phyloP scores from a whole-genome alignment of 2,113 vertebrate genomes.

The Phocoena sinus region DNA sequence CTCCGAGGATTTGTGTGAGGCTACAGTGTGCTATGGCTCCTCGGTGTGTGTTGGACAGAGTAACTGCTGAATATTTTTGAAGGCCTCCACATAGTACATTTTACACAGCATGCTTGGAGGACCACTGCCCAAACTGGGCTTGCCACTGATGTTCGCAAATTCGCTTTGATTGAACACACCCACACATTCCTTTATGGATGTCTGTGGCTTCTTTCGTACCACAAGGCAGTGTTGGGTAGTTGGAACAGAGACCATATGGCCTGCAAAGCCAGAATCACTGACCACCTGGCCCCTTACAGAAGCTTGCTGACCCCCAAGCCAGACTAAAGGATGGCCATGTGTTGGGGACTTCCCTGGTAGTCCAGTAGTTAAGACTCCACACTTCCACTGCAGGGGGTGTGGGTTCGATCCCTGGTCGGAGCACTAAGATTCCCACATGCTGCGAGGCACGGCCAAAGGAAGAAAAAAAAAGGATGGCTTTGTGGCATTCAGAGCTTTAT shows the following conservation, averaged over 20 bases:
- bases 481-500: neutral
- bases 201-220: neutral
- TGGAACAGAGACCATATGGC: fast-evolving
- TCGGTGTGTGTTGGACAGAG: neutral
- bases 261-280: neutral
- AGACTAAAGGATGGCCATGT: neutral
- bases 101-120: neutral
- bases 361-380: no score
- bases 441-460: no score
- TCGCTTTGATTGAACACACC: neutral
- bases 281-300: neutral
- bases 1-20: neutral
- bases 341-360: no score
- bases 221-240: neutral
- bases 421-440: no score
- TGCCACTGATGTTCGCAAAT: neutral
- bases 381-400: no score
- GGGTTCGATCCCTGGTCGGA: no score
- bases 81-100: neutral
- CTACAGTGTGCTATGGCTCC: neutral
- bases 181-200: neutral
- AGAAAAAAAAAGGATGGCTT: neutral
- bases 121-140: neutral
- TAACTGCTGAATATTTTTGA: neutral
- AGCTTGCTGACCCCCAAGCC: neutral